These are phyloP conservation scores for Lasioglossum villosulum DNA, from an alignment of 2,888 invertebrate genomes.

Conservation along the genomic window DNA sequence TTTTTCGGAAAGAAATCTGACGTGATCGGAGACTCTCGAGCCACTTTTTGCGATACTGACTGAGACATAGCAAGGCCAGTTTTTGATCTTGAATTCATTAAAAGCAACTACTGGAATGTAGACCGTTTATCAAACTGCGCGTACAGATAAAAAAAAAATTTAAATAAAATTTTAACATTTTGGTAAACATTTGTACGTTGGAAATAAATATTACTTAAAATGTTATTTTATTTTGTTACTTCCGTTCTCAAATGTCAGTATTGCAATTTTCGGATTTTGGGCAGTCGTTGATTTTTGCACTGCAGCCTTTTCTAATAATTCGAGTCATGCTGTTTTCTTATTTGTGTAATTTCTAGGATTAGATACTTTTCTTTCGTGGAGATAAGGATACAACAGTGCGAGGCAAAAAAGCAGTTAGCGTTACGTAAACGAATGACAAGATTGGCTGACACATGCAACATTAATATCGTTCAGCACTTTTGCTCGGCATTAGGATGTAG, in stretches of 20 bases:
- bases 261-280: no score
- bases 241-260: no score
- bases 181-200: no score
- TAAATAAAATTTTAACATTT: no score
- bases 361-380: not conserved
- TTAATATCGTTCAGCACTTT: not conserved
- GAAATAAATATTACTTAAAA: no score
- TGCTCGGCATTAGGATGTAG: not conserved
- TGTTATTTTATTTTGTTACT: no score
- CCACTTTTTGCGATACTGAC: not conserved
- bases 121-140: not conserved
- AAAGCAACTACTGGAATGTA: not conserved
- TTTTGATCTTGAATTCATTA: not conserved
- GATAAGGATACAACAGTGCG: not conserved
- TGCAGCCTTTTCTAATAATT: not conserved
- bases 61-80: not conserved
- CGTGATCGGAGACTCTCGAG: not conserved
- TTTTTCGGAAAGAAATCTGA: not conserved
- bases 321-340: not conserved
- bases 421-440: conserved; percentile 2
- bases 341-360: not conserved
- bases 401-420: not conserved
- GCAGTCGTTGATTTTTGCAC: not conserved
- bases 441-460: not conserved
- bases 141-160: no score